Percentiles rank a stretch among this genome's conserved stretches.
Evolutionary conservation across 1,140 invertebrate species (phyloP).

Genomic region (Caenorhabditis brenneri): DNA sequence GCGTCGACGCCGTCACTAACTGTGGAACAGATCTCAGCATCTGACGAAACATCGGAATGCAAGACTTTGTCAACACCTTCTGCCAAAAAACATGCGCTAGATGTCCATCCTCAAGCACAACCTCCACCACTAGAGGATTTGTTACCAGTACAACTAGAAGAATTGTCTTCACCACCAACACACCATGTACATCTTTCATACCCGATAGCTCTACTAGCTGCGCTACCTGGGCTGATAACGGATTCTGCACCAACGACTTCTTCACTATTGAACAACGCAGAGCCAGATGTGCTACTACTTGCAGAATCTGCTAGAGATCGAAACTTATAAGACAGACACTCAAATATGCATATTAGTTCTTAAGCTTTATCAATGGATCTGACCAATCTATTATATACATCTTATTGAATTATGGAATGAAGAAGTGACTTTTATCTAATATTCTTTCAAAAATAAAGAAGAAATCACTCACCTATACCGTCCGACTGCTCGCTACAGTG

Average conservation of each 20-base stretch:
- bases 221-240: neutral
- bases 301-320: slow-evolving; percentile 36
- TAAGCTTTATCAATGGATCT: no score
- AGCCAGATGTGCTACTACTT: slow-evolving; percentile 20
- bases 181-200: neutral
- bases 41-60: neutral
- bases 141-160: no score
- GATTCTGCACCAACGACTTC: slow-evolving; percentile 18
- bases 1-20: neutral
- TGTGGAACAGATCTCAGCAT: neutral
- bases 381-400: no score
- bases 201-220: neutral
- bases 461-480: neutral
- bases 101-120: neutral
- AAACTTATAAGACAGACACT: no score
- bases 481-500: neutral
- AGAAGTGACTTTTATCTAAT: no score
- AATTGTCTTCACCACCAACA: no score
- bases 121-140: neutral
- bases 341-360: no score
- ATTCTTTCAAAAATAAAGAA: no score
- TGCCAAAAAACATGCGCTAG: neutral
- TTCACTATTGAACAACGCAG: neutral
- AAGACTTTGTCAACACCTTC: neutral
- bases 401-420: no score